Evolutionary conservation across 1,140 invertebrate species (phyloP), one percentile per base, ranked within the genome.

Genomic region (Apolygus lucorum): DNA sequence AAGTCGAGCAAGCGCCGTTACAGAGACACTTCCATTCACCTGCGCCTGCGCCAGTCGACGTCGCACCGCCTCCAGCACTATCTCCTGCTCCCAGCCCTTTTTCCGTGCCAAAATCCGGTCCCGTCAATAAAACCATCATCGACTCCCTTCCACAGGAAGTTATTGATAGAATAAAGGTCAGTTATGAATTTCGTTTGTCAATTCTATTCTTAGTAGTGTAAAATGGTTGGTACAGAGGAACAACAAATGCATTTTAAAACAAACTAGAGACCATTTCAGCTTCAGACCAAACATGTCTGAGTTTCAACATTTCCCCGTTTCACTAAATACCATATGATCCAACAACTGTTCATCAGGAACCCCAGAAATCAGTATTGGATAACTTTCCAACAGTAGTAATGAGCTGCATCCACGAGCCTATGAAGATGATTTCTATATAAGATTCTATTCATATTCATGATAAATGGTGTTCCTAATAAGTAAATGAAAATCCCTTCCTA

Each of bases 151-250:
- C 81, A 13, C 78, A 79, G 74, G 78, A 81, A 75, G 76, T 82
- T 2, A 79, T 82, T 66, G 79, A 82, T 62, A 81, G 79, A 71
- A 81, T 82, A 74, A 81, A 82, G 76, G 79, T 81, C 69, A 77
- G 72, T 4, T n/a, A n/a, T n/a, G n/a, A n/a, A n/a, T n/a, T 8
- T 49, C 17, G 17, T 49, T 8, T 8, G 34, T 8, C 34, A 49
- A 11, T 11, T 8, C 8, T 11, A 49, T 17, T 8, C 17, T 49
- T 49, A 17, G 34, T 49, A 17, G 34, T 11, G 34, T n/a, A n/a
- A 49, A 11, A 17, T 49, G 34, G 8, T 8, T 49, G 34, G 8
- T 49, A 11, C 34, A 49, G 17, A 49, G 8, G 34, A 49, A 8
- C 34, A 17, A 49, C 17, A 49, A 11, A 11, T 49, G 17, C 17